These are phyloP conservation scores for Strigamia maritima DNA, from an alignment of 2,888 invertebrate genomes.

Conservation along the genomic window DNA sequence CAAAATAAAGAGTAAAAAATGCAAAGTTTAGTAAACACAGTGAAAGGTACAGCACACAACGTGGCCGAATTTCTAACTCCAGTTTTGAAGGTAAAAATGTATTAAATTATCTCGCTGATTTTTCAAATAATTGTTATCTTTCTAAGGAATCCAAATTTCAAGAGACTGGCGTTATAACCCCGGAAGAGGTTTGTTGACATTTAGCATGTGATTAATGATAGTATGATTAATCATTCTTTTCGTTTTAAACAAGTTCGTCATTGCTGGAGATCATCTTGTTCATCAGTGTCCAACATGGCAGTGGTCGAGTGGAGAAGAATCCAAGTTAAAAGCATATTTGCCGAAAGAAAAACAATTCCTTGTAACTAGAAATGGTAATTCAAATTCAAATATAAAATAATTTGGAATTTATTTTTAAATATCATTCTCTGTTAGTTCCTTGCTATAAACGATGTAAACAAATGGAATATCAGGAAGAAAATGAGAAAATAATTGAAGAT, in stretches of 20 bases:
- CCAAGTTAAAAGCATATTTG: slow-evolving; percentile 81
- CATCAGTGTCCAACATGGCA: slow-evolving; percentile 99
- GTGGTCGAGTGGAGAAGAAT: slow-evolving; percentile 83
- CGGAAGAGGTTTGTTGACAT: slow-evolving; percentile 68
- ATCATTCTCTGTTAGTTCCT: slow-evolving; percentile 64
- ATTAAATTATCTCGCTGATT: too few relatives aligned
- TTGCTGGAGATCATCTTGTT: slow-evolving; percentile 96
- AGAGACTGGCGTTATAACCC: slow-evolving; percentile 97
- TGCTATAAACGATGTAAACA: slow-evolving; percentile 91
- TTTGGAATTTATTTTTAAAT: not conserved
- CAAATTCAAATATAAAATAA: not conserved
- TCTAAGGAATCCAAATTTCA: slow-evolving; percentile 92
- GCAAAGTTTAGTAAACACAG: slow-evolving; percentile 93
- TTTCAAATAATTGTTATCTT: not conserved
- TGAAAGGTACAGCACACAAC: slow-evolving; percentile 91
- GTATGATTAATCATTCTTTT: slow-evolving; percentile 39
- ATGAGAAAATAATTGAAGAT: slow-evolving; percentile 86
- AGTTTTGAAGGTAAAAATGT: slow-evolving; percentile 74
- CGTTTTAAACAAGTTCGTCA: slow-evolving; percentile 67
- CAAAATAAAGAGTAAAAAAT: slow-evolving; percentile 56
- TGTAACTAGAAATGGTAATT: slow-evolving; percentile 75
- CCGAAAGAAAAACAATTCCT: slow-evolving; percentile 96
- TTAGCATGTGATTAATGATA: slow-evolving; percentile 2
- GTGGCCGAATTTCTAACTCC: slow-evolving; percentile 96
- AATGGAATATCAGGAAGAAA: slow-evolving; percentile 87